Evolutionary conservation across 2,113 vertebrate genomes (phyloP).

Genomic region (Dendropsophus ebraccatus): DNA sequence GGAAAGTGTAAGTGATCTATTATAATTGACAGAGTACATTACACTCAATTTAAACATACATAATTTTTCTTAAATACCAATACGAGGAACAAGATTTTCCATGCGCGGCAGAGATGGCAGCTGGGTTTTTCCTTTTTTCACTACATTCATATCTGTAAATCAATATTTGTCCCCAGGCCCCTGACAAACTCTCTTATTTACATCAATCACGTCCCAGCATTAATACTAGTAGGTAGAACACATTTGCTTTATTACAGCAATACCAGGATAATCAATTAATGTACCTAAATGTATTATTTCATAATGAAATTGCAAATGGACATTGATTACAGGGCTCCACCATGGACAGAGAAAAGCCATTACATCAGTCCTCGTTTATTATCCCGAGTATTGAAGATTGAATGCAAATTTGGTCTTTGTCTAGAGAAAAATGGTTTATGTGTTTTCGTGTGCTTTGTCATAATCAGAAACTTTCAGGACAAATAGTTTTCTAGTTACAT

Average conservation of each 20-base stretch:
- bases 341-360: slow-evolving; percentile 32
- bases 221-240: slow-evolving; percentile 56
- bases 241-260: slow-evolving; percentile 62
- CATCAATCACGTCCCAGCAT: slow-evolving; percentile 61
- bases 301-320: slow-evolving; percentile 61
- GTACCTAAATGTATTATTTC: slow-evolving; percentile 63
- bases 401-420: slow-evolving; percentile 30
- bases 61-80: slow-evolving; percentile 52
- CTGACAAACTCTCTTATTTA: slow-evolving; percentile 61
- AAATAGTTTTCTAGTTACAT: slow-evolving; percentile 14
- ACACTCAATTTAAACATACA: slow-evolving; percentile 44
- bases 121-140: slow-evolving; percentile 59
- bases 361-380: slow-evolving; percentile 50
- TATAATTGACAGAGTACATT: slow-evolving; percentile 54
- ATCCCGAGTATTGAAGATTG: slow-evolving; percentile 5
- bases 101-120: not conserved
- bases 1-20: slow-evolving; percentile 52
- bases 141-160: slow-evolving; percentile 63
- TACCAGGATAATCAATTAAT: slow-evolving; percentile 63
- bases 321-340: slow-evolving; percentile 62
- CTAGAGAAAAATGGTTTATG: slow-evolving; percentile 24
- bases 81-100: slow-evolving; percentile 38
- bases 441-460: slow-evolving; percentile 34
- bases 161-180: slow-evolving; percentile 62
- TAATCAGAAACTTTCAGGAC: slow-evolving; percentile 35